These are phyloP conservation scores for Myotis daubentonii DNA, from an alignment of 2,797 vertebrate species.

Conservation along the genomic window DNA sequence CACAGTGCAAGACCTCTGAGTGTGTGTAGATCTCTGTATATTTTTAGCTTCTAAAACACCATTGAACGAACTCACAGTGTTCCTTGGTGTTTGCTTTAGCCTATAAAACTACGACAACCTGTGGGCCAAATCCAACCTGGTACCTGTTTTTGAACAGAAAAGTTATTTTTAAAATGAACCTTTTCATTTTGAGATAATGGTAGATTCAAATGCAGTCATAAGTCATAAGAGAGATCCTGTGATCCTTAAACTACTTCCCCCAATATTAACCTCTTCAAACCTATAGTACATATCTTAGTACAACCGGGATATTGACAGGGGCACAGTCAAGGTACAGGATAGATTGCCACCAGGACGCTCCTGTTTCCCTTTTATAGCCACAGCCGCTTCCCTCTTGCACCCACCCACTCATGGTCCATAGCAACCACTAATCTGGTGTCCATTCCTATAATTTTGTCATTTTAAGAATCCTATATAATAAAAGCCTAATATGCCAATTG, in stretches of 20 bases:
- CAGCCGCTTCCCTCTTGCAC: background rate
- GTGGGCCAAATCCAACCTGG: constrained; percentile 1
- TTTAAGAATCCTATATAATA: background rate
- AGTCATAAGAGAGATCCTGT: background rate
- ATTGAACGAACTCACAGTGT: background rate
- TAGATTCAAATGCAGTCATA: background rate
- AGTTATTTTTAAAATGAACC: background rate
- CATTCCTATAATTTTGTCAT: background rate
- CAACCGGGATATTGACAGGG: background rate
- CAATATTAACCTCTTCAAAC: background rate
- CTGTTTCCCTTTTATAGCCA: background rate
- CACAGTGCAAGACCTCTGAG: background rate
- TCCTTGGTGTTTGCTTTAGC: constrained; percentile 44
- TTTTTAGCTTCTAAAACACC: background rate
- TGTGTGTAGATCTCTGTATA: background rate
- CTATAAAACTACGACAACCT: background rate
- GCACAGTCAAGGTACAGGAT: background rate
- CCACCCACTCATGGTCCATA: too few species aligned
- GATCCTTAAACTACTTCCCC: background rate
- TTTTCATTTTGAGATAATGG: constrained; percentile 19
- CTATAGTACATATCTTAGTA: background rate
- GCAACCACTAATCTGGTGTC: background rate
- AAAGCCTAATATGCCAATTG: too few species aligned
- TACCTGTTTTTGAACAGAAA: constrained; percentile 40
- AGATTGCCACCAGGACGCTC: background rate